Evolutionary conservation across 2,888 invertebrate genomes (phyloP).

Genomic region (Disparrhopalites patrizii): DNA sequence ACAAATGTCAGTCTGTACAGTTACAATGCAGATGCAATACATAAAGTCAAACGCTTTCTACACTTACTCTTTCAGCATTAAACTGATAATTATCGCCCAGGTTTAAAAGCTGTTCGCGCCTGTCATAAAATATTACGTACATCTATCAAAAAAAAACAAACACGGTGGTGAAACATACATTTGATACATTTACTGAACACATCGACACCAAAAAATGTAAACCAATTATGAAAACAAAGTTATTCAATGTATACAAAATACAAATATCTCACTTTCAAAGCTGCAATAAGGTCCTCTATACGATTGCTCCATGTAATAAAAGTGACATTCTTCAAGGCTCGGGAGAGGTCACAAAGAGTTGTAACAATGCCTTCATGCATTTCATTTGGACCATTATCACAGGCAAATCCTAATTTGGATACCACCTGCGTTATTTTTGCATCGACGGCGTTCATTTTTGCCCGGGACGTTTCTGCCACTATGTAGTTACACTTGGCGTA

Average conservation of each 20-base stretch:
- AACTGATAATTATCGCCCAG: background rate
- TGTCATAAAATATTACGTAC: slow-evolving; percentile 18
- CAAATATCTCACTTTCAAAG: slow-evolving; percentile 23
- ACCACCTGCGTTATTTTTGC: slow-evolving; percentile 17
- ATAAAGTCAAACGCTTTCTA: background rate
- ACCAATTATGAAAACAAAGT: too few relatives aligned
- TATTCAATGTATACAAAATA: too few relatives aligned
- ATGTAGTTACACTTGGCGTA: background rate
- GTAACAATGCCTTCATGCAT: background rate
- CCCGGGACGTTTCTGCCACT: too few relatives aligned
- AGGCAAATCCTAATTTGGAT: slow-evolving; percentile 11
- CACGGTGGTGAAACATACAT: too few relatives aligned
- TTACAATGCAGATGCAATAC: background rate
- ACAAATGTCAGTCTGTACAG: too few relatives aligned
- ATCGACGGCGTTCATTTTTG: slow-evolving; percentile 2
- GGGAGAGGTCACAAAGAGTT: slow-evolving; percentile 1
- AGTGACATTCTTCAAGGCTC: background rate
- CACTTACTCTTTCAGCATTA: slow-evolving; percentile 10
- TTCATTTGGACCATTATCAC: slow-evolving; percentile 8
- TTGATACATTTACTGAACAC: too few relatives aligned
- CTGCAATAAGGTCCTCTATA: slow-evolving; percentile 18
- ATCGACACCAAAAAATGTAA: too few relatives aligned
- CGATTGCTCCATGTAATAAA: slow-evolving; percentile 6
- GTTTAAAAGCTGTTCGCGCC: background rate
- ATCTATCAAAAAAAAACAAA: slow-evolving; percentile 15